phyloP scores from a whole-genome alignment of 2,113 vertebrate species.

The Apus apus region DNA sequence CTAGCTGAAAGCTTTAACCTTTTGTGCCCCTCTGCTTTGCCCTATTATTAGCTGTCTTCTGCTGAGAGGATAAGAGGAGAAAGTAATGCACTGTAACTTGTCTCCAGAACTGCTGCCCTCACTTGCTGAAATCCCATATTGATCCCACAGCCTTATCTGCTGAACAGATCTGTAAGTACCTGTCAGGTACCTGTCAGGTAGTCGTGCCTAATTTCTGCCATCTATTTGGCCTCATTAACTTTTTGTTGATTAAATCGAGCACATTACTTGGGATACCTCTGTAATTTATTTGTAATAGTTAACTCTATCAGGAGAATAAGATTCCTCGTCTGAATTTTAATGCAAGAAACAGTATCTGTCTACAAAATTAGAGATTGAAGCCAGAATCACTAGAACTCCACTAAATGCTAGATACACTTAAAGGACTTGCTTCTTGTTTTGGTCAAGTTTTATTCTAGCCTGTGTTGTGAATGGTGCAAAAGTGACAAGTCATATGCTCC shows the following conservation, averaged over 20 bases:
- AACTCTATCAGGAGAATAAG: background rate
- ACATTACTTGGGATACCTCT: background rate
- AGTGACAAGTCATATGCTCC: background rate
- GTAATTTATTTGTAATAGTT: slow-evolving; percentile 26
- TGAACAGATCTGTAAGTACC: slow-evolving; percentile 19
- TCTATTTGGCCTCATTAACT: slow-evolving; percentile 43
- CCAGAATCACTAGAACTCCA: background rate
- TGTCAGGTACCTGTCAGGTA: background rate
- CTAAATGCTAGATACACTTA: background rate
- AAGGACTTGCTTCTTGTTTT: background rate
- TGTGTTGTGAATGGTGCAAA: background rate
- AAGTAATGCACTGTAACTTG: background rate
- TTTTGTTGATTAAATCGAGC: slow-evolving; percentile 36
- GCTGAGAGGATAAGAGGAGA: background rate
- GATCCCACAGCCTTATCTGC: background rate
- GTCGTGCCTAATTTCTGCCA: background rate
- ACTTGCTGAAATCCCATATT: background rate
- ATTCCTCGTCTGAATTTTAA: background rate
- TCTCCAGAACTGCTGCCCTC: background rate
- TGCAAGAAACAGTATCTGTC: background rate
- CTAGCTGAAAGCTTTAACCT: background rate
- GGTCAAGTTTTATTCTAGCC: background rate
- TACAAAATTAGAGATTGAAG: background rate
- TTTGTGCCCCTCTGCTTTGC: background rate
- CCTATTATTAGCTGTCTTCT: background rate